Evolutionary conservation across 64 coral and sea anemone species (phyloP).

Genomic region (Cladopsammia gracilis): DNA sequence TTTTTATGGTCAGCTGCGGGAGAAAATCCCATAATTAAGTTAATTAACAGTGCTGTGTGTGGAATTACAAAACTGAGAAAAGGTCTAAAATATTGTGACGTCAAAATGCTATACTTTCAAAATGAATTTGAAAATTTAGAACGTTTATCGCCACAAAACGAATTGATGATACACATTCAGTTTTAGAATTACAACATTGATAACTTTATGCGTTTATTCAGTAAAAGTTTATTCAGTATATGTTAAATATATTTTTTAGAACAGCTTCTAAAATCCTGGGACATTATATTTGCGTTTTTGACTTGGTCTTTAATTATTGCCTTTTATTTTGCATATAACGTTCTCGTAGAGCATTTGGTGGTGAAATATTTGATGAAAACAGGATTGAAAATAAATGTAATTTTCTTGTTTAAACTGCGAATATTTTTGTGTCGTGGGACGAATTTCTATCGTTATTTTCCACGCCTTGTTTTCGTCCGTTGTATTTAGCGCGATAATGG

Average conservation of each 20-base stretch:
- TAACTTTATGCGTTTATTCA: no score
- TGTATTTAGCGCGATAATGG: conserved; percentile 3
- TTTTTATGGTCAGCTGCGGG: conserved; percentile 24
- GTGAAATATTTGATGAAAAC: neutral
- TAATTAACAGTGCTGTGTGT: neutral
- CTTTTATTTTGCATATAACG: no score
- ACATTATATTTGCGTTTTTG: no score
- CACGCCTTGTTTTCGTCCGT: conserved; percentile 28
- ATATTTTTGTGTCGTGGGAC: neutral
- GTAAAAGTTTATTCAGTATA: no score
- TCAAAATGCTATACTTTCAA: conserved; percentile 12
- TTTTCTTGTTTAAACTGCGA: neutral
- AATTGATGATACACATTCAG: neutral
- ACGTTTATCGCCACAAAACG: neutral
- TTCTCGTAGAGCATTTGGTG: no score
- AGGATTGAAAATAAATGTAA: neutral
- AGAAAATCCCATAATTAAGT: neutral
- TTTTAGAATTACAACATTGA: neutral
- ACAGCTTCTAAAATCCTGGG: no score
- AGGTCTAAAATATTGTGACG: neutral
- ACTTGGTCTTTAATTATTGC: no score
- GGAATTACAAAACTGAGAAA: neutral
- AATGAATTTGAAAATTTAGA: conserved; percentile 21
- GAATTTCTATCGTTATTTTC: neutral
- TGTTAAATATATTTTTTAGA: no score